Percentiles rank a stretch among this genome's conserved stretches.
phyloP scores from a whole-genome alignment of 2,888 invertebrate species.

The Spisula subtruncata region DNA sequence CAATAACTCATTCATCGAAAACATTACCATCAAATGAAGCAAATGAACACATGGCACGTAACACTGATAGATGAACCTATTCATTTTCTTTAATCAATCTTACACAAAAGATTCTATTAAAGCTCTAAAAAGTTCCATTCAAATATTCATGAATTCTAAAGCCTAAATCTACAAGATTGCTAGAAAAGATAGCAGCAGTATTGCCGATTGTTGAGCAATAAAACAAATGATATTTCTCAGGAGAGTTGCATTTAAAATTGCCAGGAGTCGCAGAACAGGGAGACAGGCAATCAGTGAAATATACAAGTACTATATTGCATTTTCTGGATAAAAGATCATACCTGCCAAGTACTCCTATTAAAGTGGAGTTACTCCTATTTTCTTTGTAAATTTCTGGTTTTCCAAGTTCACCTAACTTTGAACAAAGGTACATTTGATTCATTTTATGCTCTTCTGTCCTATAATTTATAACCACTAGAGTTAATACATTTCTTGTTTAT shows the following conservation, averaged over 20 bases:
- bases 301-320: too few species aligned
- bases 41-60: background rate
- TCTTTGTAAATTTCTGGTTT: too few species aligned
- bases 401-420: too few species aligned
- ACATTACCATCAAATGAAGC: too few species aligned
- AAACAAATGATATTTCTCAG: background rate
- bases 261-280: background rate
- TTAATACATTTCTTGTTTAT: too few species aligned
- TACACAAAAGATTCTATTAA: background rate
- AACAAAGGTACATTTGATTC: too few species aligned
- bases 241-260: background rate
- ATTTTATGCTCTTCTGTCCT: too few species aligned
- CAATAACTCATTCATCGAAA: background rate
- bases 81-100: conserved; percentile 12
- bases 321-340: too few species aligned
- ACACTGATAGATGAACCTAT: background rate
- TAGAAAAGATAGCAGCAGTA: background rate
- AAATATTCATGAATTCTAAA: conserved; percentile 20
- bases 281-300: background rate
- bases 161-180: background rate
- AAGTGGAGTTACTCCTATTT: too few species aligned
- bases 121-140: background rate
- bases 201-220: background rate
- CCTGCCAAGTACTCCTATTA: too few species aligned
- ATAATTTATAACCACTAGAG: too few species aligned